phyloP scores from a whole-genome alignment of 2,113 vertebrate species.

The Nothobranchius furzeri region DNA sequence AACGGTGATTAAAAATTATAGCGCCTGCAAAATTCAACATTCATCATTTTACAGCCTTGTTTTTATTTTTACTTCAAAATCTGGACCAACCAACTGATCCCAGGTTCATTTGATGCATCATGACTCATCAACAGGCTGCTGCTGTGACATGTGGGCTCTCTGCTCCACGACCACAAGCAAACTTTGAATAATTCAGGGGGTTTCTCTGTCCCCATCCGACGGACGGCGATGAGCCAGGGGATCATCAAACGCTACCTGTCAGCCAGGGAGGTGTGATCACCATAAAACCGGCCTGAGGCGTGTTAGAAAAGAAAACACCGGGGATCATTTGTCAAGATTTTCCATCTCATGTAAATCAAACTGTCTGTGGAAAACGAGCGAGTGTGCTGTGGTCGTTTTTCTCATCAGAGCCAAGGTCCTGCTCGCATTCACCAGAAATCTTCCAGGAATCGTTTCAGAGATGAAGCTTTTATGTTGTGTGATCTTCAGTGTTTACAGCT shows the following conservation, averaged over 20 bases:
- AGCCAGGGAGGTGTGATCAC: conserved; percentile 25
- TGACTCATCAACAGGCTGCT: conserved; percentile 27
- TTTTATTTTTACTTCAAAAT: conserved; percentile 13
- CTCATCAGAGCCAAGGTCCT: too few relatives aligned
- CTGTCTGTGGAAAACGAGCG: too few relatives aligned
- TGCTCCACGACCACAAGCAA: conserved; percentile 12
- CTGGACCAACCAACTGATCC: background rate
- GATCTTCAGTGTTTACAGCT: conserved; percentile 48
- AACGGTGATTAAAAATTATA: conserved; percentile 21
- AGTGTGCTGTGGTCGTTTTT: too few relatives aligned
- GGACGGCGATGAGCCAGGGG: conserved; percentile 6
- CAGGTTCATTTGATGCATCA: conserved; percentile 3
- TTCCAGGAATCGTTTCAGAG: background rate
- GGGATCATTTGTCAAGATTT: conserved; percentile 4
- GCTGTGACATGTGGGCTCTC: conserved; percentile 3
- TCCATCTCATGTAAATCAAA: background rate
- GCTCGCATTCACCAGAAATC: too few relatives aligned
- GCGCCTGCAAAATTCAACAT: background rate
- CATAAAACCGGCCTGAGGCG: conserved; percentile 5
- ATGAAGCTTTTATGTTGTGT: conserved; percentile 4
- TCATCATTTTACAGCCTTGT: background rate
- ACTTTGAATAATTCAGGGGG: conserved; percentile 43
- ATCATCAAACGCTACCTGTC: conserved; percentile 23
- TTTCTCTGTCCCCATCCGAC: conserved; percentile 22
- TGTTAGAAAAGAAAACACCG: conserved; percentile 16